A percentile compares a stretch with the other conserved stretches of the same genome.
Evolutionary conservation across 2,888 invertebrate genomes (phyloP).

Genomic region (Arctia plantaginis): DNA sequence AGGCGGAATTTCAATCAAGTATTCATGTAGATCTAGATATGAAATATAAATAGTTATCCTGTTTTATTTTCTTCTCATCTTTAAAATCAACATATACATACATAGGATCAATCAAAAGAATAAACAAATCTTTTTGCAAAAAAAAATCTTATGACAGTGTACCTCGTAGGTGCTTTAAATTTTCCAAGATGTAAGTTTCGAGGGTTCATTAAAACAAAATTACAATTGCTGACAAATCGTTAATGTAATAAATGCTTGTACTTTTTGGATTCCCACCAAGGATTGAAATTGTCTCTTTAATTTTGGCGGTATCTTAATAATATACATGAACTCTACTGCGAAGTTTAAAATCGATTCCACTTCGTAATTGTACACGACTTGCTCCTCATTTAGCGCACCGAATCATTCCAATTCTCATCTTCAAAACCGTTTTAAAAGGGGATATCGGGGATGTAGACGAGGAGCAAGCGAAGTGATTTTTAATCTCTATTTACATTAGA

Average conservation of each 20-base stretch:
- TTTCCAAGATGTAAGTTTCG: not conserved
- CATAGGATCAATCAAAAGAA: no score
- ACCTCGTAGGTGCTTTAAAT: no score
- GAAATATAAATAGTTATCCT: no score
- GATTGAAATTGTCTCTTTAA: conserved; percentile 1
- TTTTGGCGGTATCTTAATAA: not conserved
- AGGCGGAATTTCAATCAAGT: no score
- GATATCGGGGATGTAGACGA: conserved; percentile 38
- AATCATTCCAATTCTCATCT: conserved; percentile 58
- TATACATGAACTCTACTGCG: not conserved
- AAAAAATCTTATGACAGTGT: no score
- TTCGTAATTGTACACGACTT: conserved; percentile 12
- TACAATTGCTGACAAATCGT: not conserved
- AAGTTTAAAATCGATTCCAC: conserved; percentile 36
- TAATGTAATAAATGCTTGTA: not conserved
- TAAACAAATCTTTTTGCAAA: no score
- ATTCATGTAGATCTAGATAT: no score
- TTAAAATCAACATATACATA: no score
- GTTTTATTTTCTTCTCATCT: no score
- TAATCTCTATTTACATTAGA: conserved; percentile 72
- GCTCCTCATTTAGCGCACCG: conserved; percentile 14
- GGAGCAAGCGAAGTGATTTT: conserved; percentile 70
- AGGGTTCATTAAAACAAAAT: no score
- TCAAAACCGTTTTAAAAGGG: conserved; percentile 62
- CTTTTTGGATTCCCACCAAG: not conserved